Percentiles rank a stretch among this genome's conserved stretches.
Conservation (phyloP, 2,113 vertebrate genomes). For the Callipepla squamata region DNA sequence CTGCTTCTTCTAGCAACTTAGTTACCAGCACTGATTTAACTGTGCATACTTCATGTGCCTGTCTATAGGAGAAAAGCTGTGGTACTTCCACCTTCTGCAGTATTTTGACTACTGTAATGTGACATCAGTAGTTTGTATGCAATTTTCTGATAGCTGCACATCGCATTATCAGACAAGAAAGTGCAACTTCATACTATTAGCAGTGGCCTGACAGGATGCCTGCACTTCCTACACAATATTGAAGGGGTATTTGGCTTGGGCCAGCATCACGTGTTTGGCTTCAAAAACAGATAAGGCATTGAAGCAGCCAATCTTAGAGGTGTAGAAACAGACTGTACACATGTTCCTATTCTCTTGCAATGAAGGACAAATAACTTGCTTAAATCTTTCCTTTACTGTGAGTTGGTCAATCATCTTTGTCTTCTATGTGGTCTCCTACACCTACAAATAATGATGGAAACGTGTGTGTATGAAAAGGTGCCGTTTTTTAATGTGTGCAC, state of each 20-base stretch:
- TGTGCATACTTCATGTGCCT: background rate
- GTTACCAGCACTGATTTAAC: background rate
- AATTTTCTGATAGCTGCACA: background rate
- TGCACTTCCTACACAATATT: background rate
- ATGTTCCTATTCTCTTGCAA: background rate
- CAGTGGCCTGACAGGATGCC: background rate
- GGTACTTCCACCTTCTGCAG: background rate
- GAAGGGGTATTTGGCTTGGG: background rate
- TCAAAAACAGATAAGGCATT: background rate
- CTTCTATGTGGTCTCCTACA: background rate
- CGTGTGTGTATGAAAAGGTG: background rate
- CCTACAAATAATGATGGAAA: background rate
- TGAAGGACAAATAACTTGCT: background rate
- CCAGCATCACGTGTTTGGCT: background rate
- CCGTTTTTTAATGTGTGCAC: background rate
- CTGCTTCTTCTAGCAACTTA: background rate
- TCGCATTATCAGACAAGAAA: too few relatives aligned
- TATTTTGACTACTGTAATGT: background rate
- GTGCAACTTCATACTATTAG: background rate
- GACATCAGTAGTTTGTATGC: background rate
- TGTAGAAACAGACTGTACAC: background rate
- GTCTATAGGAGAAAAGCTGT: background rate
- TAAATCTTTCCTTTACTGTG: background rate
- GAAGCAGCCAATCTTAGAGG: background rate
- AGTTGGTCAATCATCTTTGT: background rate